Evolutionary conservation across 2,888 invertebrate genomes (phyloP), one percentile per base, ranked within the genome.

Genomic region (Dexiosoma caninum): DNA sequence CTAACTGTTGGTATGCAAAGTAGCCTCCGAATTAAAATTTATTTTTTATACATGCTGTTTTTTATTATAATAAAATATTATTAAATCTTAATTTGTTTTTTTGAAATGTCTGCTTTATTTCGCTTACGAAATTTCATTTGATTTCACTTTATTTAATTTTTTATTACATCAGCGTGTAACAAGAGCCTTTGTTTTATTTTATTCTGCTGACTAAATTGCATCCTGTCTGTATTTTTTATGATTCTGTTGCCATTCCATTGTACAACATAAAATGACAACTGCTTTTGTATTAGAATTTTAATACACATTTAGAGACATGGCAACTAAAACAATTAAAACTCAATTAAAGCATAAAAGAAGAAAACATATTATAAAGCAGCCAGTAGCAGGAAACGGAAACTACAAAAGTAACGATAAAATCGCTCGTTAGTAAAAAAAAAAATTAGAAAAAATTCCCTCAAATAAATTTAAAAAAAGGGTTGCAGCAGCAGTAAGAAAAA

Each of bases 261-360:
- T 42, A 8, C 53, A 14, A 0, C 9, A 27, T 37, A 27, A 7
- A 10, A 14, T 42, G 32, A 10, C 21, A 44, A 32, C 23, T 23
- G 19, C 46, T 59, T 37, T 27, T 30, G 37, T 49, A 10, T 42
- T 57, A 40, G n/a, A 19, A 40, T 37, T 60, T 60, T 19, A 16
- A 37, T 23, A 23, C 66, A 57, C 27, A 51, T 59, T 23, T 12
- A 53, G 32, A 59, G 59, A 59, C 40, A 32, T 44, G 67, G 53
- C 53, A 51, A 60, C 67, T 27, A 76, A 76, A 69, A 69, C 53
- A 76, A 76, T 69, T 76, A 69, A 76, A 69, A 67, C 51, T 60
- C 51, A 51, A 67, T 69, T 76, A 19, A 27, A 59, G 14, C 37
- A 59, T 30, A 37, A 70, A 16, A 59, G 9, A 19, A 37, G 1